phyloP scores from a whole-genome alignment of 2,888 invertebrate species.

The Parasteatoda lunata region DNA sequence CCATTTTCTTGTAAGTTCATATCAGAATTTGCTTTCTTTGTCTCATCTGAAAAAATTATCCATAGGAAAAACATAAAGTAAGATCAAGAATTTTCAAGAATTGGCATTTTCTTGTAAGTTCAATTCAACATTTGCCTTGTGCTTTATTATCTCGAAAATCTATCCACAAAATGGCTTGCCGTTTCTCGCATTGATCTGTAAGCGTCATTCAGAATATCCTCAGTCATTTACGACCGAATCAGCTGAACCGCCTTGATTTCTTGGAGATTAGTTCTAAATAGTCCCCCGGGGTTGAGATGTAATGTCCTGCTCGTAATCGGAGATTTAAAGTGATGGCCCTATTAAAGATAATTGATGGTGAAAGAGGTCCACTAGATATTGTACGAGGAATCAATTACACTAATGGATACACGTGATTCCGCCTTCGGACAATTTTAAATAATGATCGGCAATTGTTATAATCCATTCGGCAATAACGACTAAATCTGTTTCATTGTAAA shows the following conservation, averaged over 20 bases:
- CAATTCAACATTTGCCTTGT: too few relatives aligned
- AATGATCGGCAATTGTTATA: neutral
- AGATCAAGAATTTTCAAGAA: too few relatives aligned
- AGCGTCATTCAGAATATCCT: too few relatives aligned
- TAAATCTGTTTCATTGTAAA: too few relatives aligned
- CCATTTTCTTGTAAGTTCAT: too few relatives aligned
- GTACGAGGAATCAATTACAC: neutral
- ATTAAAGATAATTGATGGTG: neutral
- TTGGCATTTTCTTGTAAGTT: too few relatives aligned
- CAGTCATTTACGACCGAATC: neutral
- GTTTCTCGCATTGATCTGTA: too few relatives aligned
- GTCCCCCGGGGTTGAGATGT: neutral
- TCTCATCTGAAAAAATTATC: too few relatives aligned
- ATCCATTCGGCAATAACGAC: neutral
- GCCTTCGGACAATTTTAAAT: neutral
- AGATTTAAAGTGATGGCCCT: neutral
- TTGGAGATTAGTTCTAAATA: neutral
- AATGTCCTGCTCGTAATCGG: conserved; percentile 3
- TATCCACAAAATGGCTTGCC: too few relatives aligned
- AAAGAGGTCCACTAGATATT: neutral
- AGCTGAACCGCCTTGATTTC: neutral
- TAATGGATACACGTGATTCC: neutral
- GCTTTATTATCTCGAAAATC: too few relatives aligned
- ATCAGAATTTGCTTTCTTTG: too few relatives aligned
- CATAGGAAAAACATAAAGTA: too few relatives aligned